Conservation (phyloP, 2,797 vertebrate species). For the Naso thynnoides region DNA sequence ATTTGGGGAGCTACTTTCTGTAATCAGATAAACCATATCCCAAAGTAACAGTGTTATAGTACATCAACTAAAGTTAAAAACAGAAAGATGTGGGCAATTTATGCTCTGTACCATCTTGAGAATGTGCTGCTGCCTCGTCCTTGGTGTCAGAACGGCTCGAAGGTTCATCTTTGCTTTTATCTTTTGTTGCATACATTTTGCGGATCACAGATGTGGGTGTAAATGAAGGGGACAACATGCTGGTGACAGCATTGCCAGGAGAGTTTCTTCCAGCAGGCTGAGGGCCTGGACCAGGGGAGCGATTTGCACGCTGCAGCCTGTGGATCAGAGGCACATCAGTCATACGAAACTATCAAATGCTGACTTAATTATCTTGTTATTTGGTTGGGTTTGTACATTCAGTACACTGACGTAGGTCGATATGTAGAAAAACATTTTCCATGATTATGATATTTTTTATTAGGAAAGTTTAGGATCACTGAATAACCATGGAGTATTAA, state of each 20-base stretch:
- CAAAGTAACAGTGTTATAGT: background rate
- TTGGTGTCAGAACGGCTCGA: slow-evolving; percentile 86
- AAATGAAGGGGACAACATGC: slow-evolving; percentile 98
- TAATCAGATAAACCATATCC: slow-evolving; percentile 35
- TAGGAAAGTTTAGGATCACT: background rate
- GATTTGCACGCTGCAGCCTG: slow-evolving; percentile 88
- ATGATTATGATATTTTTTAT: background rate
- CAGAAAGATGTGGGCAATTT: background rate
- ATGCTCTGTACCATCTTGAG: slow-evolving; percentile 87
- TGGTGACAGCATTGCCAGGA: slow-evolving; percentile 91
- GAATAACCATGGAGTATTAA: background rate
- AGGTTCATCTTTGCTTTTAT: slow-evolving; percentile 93
- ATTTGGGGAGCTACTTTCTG: slow-evolving; percentile 78
- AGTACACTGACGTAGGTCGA: background rate
- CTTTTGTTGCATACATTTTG: slow-evolving; percentile 99
- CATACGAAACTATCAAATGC: background rate
- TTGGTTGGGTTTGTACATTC: background rate
- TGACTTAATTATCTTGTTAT: background rate
- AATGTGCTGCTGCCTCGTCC: slow-evolving; percentile 84
- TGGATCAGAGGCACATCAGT: slow-evolving; percentile 33
- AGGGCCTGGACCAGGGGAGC: slow-evolving; percentile 90
- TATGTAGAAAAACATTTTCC: background rate
- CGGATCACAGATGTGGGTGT: slow-evolving; percentile 99
- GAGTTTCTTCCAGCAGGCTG: slow-evolving; percentile 90
- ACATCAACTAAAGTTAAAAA: background rate